phyloP scores from a whole-genome alignment of 2,113 vertebrate genomes.

The Solenodon paradoxus region DNA sequence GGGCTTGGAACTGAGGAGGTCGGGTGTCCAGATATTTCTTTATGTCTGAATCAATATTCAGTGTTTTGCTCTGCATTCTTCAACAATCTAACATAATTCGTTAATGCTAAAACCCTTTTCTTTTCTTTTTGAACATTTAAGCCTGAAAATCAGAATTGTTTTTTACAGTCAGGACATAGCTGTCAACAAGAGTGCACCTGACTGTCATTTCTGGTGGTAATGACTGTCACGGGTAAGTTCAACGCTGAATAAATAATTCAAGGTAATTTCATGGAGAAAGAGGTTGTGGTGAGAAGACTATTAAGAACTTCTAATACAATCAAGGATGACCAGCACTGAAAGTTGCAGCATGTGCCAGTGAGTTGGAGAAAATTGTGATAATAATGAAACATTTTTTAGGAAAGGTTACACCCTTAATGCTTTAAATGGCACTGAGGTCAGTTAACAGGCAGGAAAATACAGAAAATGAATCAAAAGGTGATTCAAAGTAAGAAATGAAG shows the following conservation, averaged over 20 bases:
- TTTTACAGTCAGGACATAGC: not conserved
- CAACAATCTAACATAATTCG: not conserved
- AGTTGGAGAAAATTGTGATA: not conserved
- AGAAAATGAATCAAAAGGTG: not conserved
- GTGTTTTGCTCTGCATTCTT: no score
- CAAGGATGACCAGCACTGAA: not conserved
- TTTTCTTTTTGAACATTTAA: not conserved
- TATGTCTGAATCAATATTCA: not conserved
- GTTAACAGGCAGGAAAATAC: not conserved
- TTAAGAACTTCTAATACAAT: not conserved
- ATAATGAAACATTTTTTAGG: not conserved
- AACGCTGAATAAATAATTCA: not conserved
- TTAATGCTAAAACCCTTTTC: not conserved
- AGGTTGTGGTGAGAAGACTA: not conserved
- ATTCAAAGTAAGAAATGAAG: not conserved
- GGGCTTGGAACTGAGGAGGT: not conserved
- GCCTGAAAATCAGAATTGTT: not conserved
- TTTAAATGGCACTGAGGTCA: not conserved
- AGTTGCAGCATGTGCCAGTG: not conserved
- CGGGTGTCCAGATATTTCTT: not conserved
- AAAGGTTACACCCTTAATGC: not conserved
- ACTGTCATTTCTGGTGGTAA: not conserved
- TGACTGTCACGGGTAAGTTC: not conserved
- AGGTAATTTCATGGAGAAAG: not conserved
- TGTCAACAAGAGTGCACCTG: not conserved